Evolutionary conservation across 2,113 vertebrate genomes (phyloP).

Genomic region (Podocnemis expansa): DNA sequence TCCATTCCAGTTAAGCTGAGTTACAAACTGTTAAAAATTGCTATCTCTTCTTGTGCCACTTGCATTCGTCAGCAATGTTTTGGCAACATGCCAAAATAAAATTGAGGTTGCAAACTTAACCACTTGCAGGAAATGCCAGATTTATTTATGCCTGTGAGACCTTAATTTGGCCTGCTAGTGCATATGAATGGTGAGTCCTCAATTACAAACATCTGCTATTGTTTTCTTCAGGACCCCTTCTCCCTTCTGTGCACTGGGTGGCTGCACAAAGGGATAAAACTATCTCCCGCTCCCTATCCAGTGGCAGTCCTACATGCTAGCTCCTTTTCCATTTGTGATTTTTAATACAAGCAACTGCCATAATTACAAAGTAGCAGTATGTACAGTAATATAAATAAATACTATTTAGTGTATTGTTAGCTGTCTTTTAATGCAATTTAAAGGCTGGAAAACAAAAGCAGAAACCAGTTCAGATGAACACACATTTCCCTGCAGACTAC

Average conservation of each 20-base stretch:
- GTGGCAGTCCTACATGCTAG: not conserved
- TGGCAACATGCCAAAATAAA: slow-evolving; percentile 1
- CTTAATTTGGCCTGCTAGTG: not conserved
- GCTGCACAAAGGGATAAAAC: not conserved
- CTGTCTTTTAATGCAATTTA: not conserved
- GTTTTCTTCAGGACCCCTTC: not conserved
- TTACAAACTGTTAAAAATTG: not conserved
- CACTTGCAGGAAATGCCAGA: not conserved
- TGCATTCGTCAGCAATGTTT: not conserved
- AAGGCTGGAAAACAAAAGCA: not conserved
- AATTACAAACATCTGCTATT: not conserved
- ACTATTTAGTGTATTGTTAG: not conserved
- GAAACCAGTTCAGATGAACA: not conserved
- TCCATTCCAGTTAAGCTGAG: not conserved
- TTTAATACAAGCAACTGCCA: no score
- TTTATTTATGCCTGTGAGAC: not conserved
- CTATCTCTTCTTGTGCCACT: not conserved
- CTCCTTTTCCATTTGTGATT: not conserved
- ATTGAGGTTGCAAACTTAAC: not conserved
- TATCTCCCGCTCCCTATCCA: not conserved
- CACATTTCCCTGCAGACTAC: not conserved
- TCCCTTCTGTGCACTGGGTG: not conserved
- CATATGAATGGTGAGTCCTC: not conserved
- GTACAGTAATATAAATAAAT: no score
- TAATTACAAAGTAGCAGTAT: not conserved